Base-by-base conservation (phyloP, 1,140 invertebrate species). In the Drosophila carrolli region DNA sequence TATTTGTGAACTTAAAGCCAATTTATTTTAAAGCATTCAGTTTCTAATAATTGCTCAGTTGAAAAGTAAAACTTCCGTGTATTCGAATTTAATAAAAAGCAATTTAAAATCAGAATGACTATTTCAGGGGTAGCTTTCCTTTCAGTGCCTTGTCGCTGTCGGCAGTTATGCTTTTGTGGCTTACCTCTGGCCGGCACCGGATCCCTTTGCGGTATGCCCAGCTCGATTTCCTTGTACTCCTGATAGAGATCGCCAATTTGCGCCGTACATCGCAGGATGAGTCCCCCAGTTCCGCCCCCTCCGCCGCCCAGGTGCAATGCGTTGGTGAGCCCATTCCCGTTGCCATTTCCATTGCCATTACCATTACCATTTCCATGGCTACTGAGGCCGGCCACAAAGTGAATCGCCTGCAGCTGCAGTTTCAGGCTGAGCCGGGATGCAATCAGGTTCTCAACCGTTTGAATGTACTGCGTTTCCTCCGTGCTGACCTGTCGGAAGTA, bases 171-270 rank as follows among this genome's bases (percentile, higher is more conserved):
- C 62, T 65, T 68, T 65, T 74, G 71, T 55, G 58, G 68, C 93
- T 93, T 92, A 94, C 94, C 94, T 94, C 94, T 91, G 58, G 94
- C 94, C 13, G 94, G 94, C 65, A 94, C 91, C 47, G 94, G 94
- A 91, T 94, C 93, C 75, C 92, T 93, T 70, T 93, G 93, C 62
- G 93, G 93, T 56, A 91, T 92, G 37, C 93, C 92, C 73, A 94
- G 89, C 77, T 93, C 92, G 41, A 94, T 91, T 90, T 93, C 93
- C 54, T 93, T 92, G 57, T 93, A 92, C 78, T 94, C 92, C 46
- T 93, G 91, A 91, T 94, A 94, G 70, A 94, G 90, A 74, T 93
- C 93, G 58, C 90, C 91, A 78, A 94, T 93, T 82, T 94, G 89
- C 62, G 94, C 93, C 23, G 93, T 93, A 75, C 94, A 94, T 47